Conservation (phyloP, 2,113 vertebrate species). For the Orcinus orca region DNA sequence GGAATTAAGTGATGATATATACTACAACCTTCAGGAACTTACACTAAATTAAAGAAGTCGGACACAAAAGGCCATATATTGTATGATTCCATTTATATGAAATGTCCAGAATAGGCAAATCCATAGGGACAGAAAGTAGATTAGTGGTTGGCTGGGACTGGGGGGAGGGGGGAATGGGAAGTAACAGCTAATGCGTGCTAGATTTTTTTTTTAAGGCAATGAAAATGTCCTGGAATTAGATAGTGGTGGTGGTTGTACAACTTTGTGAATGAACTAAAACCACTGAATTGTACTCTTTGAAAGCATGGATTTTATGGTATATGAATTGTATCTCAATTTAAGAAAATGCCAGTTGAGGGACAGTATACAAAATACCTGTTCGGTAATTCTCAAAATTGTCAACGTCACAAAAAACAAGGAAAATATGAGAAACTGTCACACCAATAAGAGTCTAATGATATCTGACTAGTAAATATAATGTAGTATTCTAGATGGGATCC, state of each 20-base stretch:
- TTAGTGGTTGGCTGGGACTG: background rate
- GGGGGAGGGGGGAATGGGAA: background rate
- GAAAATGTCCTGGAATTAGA: background rate
- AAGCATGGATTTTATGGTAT: background rate
- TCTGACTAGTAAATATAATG: background rate
- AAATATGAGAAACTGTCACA: background rate
- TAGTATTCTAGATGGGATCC: background rate
- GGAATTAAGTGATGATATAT: background rate
- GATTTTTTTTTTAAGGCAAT: background rate
- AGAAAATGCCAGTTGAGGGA: background rate
- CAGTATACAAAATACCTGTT: background rate
- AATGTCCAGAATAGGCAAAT: background rate
- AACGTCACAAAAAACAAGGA: background rate
- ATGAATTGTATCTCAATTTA: constrained; percentile 1
- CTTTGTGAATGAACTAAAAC: background rate
- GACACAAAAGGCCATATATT: background rate
- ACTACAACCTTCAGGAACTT: background rate
- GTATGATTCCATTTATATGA: background rate
- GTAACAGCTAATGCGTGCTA: background rate
- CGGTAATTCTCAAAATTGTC: background rate
- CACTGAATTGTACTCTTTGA: background rate
- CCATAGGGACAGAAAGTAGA: background rate
- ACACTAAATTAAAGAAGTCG: too few species aligned
- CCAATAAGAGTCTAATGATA: background rate
- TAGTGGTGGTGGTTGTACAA: background rate